Evolutionary conservation across 1,140 invertebrate genomes (phyloP).

Genomic region (Drosophila virilis): DNA sequence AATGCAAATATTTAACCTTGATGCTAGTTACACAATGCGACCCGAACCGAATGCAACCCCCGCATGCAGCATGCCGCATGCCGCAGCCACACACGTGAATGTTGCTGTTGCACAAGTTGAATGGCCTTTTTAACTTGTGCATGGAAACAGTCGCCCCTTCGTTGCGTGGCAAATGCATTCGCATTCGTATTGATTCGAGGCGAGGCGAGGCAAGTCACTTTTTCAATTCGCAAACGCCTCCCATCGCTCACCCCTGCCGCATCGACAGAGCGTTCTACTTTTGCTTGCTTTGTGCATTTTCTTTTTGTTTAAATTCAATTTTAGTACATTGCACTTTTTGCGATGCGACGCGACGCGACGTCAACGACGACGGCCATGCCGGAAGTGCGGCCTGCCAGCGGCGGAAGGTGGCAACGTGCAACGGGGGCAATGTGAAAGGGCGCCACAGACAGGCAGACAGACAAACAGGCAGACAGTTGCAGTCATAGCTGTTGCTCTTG

Average conservation of each 20-base stretch:
- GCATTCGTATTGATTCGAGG: constrained; percentile 60
- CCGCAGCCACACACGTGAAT: neutral
- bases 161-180: neutral
- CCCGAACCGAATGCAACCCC: constrained; percentile 19
- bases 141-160: constrained; percentile 5
- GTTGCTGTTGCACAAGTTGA: constrained; percentile 51
- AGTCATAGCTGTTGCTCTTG: constrained; percentile 22
- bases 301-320: constrained; percentile 80
- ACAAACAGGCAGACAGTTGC: constrained; percentile 24
- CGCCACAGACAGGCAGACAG: constrained; percentile 14
- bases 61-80: constrained; percentile 5
- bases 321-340: constrained; percentile 82
- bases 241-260: constrained; percentile 11
- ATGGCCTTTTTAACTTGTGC: constrained; percentile 65
- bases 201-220: constrained; percentile 27
- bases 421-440: constrained; percentile 9
- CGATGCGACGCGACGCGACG: constrained; percentile 39
- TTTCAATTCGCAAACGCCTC: neutral
- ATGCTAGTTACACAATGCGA: constrained; percentile 55
- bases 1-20: constrained; percentile 81
- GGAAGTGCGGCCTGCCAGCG: constrained; percentile 62
- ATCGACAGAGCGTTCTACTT: constrained; percentile 57
- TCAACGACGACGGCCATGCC: constrained; percentile 37
- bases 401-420: constrained; percentile 54
- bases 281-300: constrained; percentile 45